phyloP scores from a whole-genome alignment of 2,113 vertebrate genomes.

The Meleagris gallopavo region DNA sequence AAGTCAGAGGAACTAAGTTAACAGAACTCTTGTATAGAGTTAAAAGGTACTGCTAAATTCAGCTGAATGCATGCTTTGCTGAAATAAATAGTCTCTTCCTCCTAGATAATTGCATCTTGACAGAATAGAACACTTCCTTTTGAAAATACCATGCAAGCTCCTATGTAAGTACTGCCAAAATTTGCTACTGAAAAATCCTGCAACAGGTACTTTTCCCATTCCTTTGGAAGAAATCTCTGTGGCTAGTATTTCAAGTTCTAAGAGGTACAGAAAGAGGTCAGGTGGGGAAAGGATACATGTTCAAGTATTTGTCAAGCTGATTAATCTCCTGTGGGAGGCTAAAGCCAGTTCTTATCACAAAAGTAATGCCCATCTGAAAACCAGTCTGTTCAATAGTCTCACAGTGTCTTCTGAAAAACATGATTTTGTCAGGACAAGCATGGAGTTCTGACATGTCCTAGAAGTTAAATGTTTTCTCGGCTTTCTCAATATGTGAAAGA shows the following conservation, averaged over 20 bases:
- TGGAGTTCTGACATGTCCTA: neutral
- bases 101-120: neutral
- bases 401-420: neutral
- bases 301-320: neutral
- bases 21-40: neutral
- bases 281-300: rapidly evolving
- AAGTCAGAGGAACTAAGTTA: neutral
- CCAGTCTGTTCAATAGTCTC: neutral
- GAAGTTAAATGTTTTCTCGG: neutral
- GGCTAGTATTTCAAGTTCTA: neutral
- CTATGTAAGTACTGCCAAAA: neutral
- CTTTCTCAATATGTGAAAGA: neutral
- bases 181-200: neutral
- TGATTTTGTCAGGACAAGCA: neutral
- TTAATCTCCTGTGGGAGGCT: neutral
- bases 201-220: neutral
- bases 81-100: neutral
- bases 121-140: neutral
- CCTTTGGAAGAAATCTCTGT: neutral
- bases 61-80: neutral
- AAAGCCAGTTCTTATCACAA: neutral
- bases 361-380: neutral
- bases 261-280: neutral
- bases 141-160: neutral
- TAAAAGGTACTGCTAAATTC: neutral